phyloP scores from a whole-genome alignment of 2,797 vertebrate species.

The Falco novaeseelandiae region DNA sequence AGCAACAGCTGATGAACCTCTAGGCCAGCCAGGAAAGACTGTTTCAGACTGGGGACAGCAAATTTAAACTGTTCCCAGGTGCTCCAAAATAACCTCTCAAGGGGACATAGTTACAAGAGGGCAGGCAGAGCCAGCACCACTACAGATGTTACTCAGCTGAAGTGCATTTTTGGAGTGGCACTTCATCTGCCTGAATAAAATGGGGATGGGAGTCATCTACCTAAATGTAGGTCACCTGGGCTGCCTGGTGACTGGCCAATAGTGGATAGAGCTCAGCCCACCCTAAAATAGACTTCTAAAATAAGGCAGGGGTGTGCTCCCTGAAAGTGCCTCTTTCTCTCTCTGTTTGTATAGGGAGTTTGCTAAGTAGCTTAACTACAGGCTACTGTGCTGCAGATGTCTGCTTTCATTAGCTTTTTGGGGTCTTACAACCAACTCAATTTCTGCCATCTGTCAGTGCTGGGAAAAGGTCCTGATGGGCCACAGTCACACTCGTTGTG shows the following conservation, averaged over 20 bases:
- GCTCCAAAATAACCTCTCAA: not conserved
- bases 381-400: not conserved
- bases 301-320: not conserved
- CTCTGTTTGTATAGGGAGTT: not conserved
- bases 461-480: not conserved
- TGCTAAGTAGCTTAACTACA: not conserved
- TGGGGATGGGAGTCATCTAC: not conserved
- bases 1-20: not conserved
- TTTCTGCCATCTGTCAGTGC: not conserved
- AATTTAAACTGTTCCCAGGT: not conserved
- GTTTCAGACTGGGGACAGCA: not conserved
- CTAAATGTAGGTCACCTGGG: not conserved
- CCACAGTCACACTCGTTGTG: not conserved
- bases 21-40: not conserved
- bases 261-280: not conserved
- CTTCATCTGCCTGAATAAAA: not conserved
- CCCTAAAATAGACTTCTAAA: not conserved
- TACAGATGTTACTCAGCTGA: not conserved
- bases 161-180: not conserved
- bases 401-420: constrained; percentile 3
- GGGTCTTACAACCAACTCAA: not conserved
- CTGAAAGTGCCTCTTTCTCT: not conserved
- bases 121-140: not conserved
- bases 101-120: not conserved
- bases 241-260: not conserved